These are phyloP conservation scores for Enteromius anoplus DNA, from an alignment of 2,797 vertebrate genomes.

Conservation along the genomic window DNA sequence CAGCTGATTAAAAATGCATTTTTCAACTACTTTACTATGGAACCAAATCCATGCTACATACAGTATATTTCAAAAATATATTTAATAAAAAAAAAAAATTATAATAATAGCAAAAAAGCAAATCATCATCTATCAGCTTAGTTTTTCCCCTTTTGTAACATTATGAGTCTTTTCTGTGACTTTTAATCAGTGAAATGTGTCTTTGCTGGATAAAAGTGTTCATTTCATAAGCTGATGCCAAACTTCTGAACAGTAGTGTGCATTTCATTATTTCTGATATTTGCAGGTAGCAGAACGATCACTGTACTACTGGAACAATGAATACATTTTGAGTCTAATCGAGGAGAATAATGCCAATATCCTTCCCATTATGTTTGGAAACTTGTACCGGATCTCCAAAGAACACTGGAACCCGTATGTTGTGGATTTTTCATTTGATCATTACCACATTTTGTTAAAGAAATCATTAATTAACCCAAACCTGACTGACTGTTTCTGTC, in stretches of 20 bases:
- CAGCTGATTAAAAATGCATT: neutral
- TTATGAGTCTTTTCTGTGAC: neutral
- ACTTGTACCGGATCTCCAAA: constrained; percentile 98
- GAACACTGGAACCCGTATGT: constrained; percentile 99
- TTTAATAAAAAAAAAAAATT: too few species aligned
- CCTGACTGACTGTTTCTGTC: neutral
- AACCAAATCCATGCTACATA: neutral
- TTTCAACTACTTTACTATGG: neutral
- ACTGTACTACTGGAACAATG: constrained; percentile 98
- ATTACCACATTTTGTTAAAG: neutral
- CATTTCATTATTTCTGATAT: neutral
- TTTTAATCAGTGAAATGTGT: neutral
- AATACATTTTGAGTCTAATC: constrained; percentile 98
- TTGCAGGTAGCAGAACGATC: constrained; percentile 94
- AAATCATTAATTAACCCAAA: neutral
- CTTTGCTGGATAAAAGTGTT: neutral
- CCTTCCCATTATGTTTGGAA: constrained; percentile 96
- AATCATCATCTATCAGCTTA: too few species aligned
- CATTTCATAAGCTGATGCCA: neutral
- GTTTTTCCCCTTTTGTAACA: neutral
- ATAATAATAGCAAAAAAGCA: too few species aligned
- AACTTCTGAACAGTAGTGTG: neutral
- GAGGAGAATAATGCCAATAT: constrained; percentile 96
- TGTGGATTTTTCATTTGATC: constrained; percentile 7
- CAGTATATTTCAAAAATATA: neutral